Base-by-base conservation (phyloP, 2,888 invertebrate genomes). In the Dione juno region DNA sequence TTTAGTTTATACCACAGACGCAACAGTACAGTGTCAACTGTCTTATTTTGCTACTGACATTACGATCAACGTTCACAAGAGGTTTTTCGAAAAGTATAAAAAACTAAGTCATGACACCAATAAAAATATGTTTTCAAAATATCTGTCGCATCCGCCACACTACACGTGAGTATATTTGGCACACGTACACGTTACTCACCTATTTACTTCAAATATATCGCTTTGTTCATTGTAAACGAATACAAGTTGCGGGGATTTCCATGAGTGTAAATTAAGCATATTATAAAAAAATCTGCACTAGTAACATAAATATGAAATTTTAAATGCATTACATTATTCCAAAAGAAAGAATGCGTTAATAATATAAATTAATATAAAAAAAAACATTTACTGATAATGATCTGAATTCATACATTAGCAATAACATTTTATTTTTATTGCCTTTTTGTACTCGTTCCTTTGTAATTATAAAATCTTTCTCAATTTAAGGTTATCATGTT, bases 221-320 rank as follows among this genome's bases (percentile, higher is more conserved):
- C 75, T 76, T 76, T 75, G 75, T 77, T 78, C 76, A 75, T 74
- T 59, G 66, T 69, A 66, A 69, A 59, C 53, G 57, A 66, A 68
- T 21, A 75, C 72, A 71, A 74, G 11, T 66, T 73, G 72, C 57
- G 52, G 67, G 69, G 70, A 65, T 66, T 71, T 63, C 68, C 66
- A 67, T 64, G 28, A 68, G 57, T 28, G 64, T 57, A 68, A 73
- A 57, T 66, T 73, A 72, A 67, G 16, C 58, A 41, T 37, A 54
- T 9, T 54, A n/a, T 54, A 52, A 13, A 52, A 1, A 52, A 52
- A 9, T 53, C 14, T 28, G 28, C 9, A 53, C 21, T 19, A 8
- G 53, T 11, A 7, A 11, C 16, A 5, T 19, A 19, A 19, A 48
- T 19, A 11, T 10, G 11, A n/a, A 10, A 48, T 48, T 45, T n/a